Percentiles rank a stretch among this genome's conserved stretches.
phyloP scores from a whole-genome alignment of 1,140 invertebrate species.

The Triops cancriformis region DNA sequence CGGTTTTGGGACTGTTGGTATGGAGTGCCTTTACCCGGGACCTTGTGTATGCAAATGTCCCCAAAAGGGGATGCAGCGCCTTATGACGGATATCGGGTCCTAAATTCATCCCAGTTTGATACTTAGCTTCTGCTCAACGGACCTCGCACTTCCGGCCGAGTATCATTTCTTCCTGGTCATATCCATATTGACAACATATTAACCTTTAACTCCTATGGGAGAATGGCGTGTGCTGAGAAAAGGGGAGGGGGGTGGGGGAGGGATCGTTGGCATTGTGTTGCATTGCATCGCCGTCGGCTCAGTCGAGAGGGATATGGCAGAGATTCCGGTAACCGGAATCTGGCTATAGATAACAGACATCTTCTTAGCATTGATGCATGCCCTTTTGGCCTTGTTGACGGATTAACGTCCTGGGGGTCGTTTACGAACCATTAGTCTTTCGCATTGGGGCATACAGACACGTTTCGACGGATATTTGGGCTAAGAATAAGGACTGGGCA shows the following conservation, averaged over 20 bases:
- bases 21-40: too few species aligned
- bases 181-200: conserved; percentile 1
- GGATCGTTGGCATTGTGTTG: neutral
- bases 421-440: conserved; percentile 14
- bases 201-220: neutral
- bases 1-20: neutral
- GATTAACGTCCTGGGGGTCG: conserved; percentile 8
- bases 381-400: conserved; percentile 6
- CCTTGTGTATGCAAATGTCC: neutral
- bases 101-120: neutral
- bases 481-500: neutral
- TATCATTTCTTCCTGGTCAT: neutral
- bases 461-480: neutral
- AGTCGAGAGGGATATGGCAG: neutral
- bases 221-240: neutral
- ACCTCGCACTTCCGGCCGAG: neutral
- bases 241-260: too few species aligned
- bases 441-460: neutral
- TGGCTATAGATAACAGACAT: conserved; percentile 1
- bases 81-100: neutral
- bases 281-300: neutral
- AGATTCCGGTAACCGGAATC: conserved; percentile 12
- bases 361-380: neutral
- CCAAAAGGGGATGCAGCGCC: neutral
- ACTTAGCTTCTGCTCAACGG: neutral